These are phyloP conservation scores for Nanorana parkeri DNA, from an alignment of 2,113 vertebrate genomes.

Conservation along the genomic window DNA sequence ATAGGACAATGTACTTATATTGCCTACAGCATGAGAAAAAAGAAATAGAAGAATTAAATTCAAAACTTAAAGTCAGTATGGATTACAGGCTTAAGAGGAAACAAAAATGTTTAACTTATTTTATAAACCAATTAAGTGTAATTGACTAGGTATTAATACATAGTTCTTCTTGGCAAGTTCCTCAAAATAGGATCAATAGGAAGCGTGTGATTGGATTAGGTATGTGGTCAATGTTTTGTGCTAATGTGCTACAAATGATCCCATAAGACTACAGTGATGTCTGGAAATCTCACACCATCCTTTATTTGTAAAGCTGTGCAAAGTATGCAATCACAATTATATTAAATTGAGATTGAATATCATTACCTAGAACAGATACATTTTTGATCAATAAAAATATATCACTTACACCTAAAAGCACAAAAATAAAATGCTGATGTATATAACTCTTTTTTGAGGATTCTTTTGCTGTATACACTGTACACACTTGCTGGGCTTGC, in stretches of 20 bases:
- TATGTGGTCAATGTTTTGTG: conserved; percentile 89
- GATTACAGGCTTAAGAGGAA: conserved; percentile 85
- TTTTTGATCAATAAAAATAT: too few relatives aligned
- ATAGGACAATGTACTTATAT: too few relatives aligned
- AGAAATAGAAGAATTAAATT: conserved; percentile 78
- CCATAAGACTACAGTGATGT: conserved; percentile 74
- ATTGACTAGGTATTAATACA: conserved; percentile 83
- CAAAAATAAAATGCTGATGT: too few relatives aligned
- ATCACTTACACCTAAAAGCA: too few relatives aligned
- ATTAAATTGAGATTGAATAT: neutral
- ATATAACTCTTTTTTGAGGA: too few relatives aligned
- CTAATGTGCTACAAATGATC: conserved; percentile 92
- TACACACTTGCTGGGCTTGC: too few relatives aligned
- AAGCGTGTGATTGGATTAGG: conserved; percentile 94
- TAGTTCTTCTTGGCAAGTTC: conserved; percentile 86
- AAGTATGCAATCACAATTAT: conserved; percentile 57
- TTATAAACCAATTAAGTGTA: conserved; percentile 93
- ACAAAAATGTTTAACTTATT: conserved; percentile 98
- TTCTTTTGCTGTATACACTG: too few relatives aligned
- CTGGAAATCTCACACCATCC: conserved; percentile 65
- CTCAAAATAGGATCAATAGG: conserved; percentile 91
- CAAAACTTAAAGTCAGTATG: conserved; percentile 83
- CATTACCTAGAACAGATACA: too few relatives aligned
- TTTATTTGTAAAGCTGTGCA: conserved; percentile 76
- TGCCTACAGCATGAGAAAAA: too few relatives aligned